These are phyloP conservation scores for Horisme vitalbata DNA, from an alignment of 2,888 invertebrate genomes.

Conservation along the genomic window DNA sequence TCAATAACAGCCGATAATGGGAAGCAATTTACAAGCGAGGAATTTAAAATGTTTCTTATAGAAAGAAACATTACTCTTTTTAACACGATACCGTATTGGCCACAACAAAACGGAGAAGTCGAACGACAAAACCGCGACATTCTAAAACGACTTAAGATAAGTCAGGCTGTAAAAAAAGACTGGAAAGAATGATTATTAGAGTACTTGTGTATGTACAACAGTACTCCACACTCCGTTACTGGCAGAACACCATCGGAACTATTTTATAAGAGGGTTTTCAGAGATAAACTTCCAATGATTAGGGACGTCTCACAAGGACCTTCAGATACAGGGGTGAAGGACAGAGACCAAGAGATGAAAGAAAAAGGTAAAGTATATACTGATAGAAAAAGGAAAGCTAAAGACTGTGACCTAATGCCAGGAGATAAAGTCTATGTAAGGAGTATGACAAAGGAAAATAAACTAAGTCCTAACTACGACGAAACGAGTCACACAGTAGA, in stretches of 20 bases:
- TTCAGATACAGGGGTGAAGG: not conserved
- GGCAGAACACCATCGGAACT: slow-evolving; percentile 37
- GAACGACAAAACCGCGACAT: slow-evolving; percentile 42
- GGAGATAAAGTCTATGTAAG: slow-evolving; percentile 39
- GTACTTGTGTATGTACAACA: slow-evolving; percentile 40
- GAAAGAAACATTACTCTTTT: slow-evolving; percentile 25
- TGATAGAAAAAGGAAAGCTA: slow-evolving; percentile 31
- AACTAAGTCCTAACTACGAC: slow-evolving; percentile 18
- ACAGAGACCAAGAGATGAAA: slow-evolving; percentile 28
- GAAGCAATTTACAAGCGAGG: slow-evolving; percentile 33
- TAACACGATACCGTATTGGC: slow-evolving; percentile 37
- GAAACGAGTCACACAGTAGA: slow-evolving; percentile 26
- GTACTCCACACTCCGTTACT: slow-evolving; percentile 32
- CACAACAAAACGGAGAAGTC: slow-evolving; percentile 39
- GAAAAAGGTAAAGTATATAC: slow-evolving; percentile 34
- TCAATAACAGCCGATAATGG: slow-evolving; percentile 36
- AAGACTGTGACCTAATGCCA: slow-evolving; percentile 5
- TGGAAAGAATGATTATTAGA: slow-evolving; percentile 27
- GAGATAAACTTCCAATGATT: slow-evolving; percentile 35
- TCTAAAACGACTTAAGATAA: slow-evolving; percentile 35
- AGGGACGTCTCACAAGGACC: not conserved
- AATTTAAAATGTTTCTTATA: slow-evolving; percentile 26
- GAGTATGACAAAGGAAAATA: slow-evolving; percentile 30
- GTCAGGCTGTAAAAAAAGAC: slow-evolving; percentile 22
- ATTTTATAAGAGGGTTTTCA: slow-evolving; percentile 25